Conservation (phyloP, 1,140 invertebrate species). For the Rhagoletis zephyria region DNA sequence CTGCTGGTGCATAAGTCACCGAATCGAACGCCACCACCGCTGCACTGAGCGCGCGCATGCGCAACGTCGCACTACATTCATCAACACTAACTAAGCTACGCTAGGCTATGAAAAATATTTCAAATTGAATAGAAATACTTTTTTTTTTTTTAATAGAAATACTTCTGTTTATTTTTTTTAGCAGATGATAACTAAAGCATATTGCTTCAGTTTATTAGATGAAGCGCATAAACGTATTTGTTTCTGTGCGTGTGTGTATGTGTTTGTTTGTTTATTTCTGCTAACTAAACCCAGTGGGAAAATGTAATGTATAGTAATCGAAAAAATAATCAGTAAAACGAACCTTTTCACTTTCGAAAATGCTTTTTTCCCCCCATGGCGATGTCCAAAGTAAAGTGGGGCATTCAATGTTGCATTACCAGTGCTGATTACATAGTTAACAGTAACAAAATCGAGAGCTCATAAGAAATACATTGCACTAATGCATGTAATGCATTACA, state of each 20-base stretch:
- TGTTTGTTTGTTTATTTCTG: neutral
- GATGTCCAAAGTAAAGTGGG: no score
- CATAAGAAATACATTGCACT: no score
- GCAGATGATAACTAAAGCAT: conserved; percentile 7
- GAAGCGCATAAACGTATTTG: neutral
- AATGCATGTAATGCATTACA: no score
- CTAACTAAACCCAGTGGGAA: no score
- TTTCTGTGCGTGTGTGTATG: neutral
- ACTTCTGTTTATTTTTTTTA: neutral
- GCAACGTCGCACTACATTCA: neutral
- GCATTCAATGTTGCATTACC: no score
- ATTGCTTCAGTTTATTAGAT: conserved; percentile 34
- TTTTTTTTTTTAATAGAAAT: neutral
- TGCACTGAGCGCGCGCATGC: conserved; percentile 61
- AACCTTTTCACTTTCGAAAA: no score
- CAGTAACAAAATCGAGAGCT: no score
- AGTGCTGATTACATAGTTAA: no score
- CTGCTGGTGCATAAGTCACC: conserved; percentile 66
- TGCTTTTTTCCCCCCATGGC: no score
- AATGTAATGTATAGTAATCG: no score
- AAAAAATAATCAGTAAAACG: no score
- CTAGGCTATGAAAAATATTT: conserved; percentile 35
- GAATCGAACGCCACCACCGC: conserved; percentile 71
- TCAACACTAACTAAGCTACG: conserved; percentile 36
- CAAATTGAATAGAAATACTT: no score